Percentiles rank a stretch among this genome's conserved stretches.
These are phyloP conservation scores for Sebastolobus altivelis DNA, from an alignment of 2,797 vertebrate genomes.

Conservation along the genomic window DNA sequence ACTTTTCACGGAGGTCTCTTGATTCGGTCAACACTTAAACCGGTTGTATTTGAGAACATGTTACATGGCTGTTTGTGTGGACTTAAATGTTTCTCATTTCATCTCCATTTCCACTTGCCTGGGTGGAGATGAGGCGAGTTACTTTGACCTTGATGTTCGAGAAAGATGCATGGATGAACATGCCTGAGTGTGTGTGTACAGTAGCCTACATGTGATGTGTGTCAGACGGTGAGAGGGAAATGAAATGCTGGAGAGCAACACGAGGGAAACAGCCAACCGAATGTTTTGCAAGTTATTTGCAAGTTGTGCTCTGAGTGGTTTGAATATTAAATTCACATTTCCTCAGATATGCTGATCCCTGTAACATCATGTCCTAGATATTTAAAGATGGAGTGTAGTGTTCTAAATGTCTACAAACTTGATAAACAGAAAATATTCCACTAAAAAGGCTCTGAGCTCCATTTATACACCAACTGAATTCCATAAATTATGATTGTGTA, in stretches of 20 bases:
- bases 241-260: conserved; percentile 4
- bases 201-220: not conserved
- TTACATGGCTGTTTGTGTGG: not conserved
- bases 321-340: conserved; percentile 41
- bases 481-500: conserved; percentile 4
- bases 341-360: conserved; percentile 1
- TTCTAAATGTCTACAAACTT: not conserved
- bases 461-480: not conserved
- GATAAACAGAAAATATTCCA: not conserved
- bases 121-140: not conserved
- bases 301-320: conserved; percentile 14
- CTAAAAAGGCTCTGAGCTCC: not conserved
- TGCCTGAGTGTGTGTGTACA: not conserved
- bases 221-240: conserved; percentile 7
- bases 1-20: not conserved
- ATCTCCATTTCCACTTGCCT: not conserved
- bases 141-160: conserved; percentile 13
- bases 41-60: not conserved
- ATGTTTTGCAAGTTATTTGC: conserved; percentile 51
- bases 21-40: not conserved
- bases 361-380: conserved; percentile 13
- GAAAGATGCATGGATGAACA: conserved; percentile 1
- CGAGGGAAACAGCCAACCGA: not conserved
- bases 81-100: too few species aligned
- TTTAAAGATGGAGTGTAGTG: not conserved